These are phyloP conservation scores for Salvelinus fontinalis DNA, from an alignment of 2,113 vertebrate genomes.

Conservation along the genomic window DNA sequence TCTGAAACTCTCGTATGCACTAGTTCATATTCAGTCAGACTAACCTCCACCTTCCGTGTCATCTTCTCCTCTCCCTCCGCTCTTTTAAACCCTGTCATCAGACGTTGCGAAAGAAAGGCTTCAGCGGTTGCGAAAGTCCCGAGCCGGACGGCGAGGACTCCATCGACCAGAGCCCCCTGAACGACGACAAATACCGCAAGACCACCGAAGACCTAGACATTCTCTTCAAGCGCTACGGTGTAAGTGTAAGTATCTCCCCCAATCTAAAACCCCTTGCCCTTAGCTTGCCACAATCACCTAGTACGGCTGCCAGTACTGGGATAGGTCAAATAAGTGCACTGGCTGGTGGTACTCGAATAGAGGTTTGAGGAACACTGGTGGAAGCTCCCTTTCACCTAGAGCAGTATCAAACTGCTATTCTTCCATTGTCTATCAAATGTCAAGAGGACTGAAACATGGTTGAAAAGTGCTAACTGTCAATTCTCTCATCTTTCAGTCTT, in stretches of 20 bases:
- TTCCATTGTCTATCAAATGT: not conserved
- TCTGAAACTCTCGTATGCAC: no score
- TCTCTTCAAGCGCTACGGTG: conserved; percentile 95
- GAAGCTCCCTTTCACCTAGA: not conserved
- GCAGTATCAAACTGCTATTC: not conserved
- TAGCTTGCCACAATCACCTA: no score
- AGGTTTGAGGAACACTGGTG: not conserved
- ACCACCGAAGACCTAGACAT: conserved; percentile 93
- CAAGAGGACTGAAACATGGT: not conserved
- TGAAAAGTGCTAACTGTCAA: conserved; percentile 4
- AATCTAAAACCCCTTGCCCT: no score
- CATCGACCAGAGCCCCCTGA: conserved; percentile 94
- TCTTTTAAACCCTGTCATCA: conserved; percentile 64
- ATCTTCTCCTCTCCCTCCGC: conserved; percentile 15
- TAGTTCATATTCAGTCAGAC: no score
- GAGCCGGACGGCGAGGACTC: conserved; percentile 97
- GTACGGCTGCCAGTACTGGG: no score
- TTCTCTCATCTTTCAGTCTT: conserved; percentile 71
- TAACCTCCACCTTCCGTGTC: not conserved
- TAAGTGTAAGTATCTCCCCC: conserved; percentile 72
- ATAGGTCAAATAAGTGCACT: no score
- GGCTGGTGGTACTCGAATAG: no score
- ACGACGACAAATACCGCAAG: conserved; percentile 96
- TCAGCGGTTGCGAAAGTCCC: conserved; percentile 98
- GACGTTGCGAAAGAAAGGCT: conserved; percentile 99